Base-by-base conservation (phyloP, 2,113 vertebrate genomes). In the Saimiri boliviensis region DNA sequence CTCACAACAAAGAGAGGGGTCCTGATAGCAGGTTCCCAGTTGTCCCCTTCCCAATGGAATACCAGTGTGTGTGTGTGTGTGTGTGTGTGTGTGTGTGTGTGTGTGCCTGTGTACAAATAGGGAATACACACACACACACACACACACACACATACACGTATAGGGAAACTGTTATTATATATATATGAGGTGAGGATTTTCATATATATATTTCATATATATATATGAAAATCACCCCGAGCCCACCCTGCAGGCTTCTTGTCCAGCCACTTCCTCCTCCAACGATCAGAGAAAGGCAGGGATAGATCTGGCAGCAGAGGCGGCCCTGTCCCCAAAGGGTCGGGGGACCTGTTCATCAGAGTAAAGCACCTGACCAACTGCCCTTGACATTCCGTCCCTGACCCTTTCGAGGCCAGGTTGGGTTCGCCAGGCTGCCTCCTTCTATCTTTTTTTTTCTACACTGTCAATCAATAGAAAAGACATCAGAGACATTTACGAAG, bases 281-380 rank as follows among this genome's bases (percentile, higher is more conserved):
- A 17, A 30, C 83, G 25, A 30, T 60, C 47, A 30, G 4, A 74
- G 86, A 21, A 5, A 27, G 17, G 9, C 49, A 19, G 12, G n/a
- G 14, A 20, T 32, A 6, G 35, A 0, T 23, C 2, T 2, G 17
- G 45, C n/a, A 6, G 7, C 19, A 21, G 9, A 56, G 23, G 40
- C 8, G 37, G 0, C 63, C 45, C 0, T 8, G 54, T 37, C 27
- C 30, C 45, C 1, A 1, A 4, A 40, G 60, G 42, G 25, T 42
- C 1, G 0, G 20, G 32, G 11, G 11, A 12, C 37, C 12, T 1
- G 10, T 49, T 23, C 37, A 0, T 14, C 1, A 7, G 54, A 8
- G 35, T 1, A 2, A 9, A 19, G 47, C 11, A 0, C 35, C 16
- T 9, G 4, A 20, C 20, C 14, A 0, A 27, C 7, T 1, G 16